These are phyloP conservation scores for Larimichthys crocea DNA, from an alignment of 2,113 vertebrate genomes.

Conservation along the genomic window DNA sequence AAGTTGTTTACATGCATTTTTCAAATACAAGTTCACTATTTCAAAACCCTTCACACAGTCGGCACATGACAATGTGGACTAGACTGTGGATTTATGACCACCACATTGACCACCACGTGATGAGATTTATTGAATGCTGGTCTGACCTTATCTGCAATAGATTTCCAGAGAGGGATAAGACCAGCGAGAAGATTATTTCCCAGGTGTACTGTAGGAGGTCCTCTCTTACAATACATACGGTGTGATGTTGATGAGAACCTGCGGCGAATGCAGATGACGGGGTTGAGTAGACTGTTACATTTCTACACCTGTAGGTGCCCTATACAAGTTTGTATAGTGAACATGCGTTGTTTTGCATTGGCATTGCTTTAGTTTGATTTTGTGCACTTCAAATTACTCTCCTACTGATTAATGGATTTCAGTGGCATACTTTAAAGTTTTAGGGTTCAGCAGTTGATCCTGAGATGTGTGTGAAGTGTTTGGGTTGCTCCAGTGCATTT, in stretches of 20 bases:
- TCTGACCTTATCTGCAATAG: background rate
- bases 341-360: no score
- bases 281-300: no score
- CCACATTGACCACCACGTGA: background rate
- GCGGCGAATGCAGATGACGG: no score
- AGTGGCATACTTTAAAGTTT: no score
- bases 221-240: background rate
- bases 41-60: background rate
- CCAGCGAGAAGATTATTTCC: background rate
- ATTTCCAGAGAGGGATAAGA: background rate
- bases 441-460: no score
- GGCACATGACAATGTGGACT: background rate
- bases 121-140: background rate
- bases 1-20: background rate
- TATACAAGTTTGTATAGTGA: no score
- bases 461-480: background rate
- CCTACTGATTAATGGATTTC: no score
- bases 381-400: no score
- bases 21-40: no score
- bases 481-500: no score
- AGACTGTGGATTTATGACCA: background rate
- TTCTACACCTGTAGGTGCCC: no score
- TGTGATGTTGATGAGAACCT: background rate
- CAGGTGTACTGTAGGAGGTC: background rate
- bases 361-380: no score